Evolutionary conservation across 1,140 invertebrate genomes (phyloP), one percentile per base, ranked within the genome.

Genomic region (Macrosteles quadrilineatus): DNA sequence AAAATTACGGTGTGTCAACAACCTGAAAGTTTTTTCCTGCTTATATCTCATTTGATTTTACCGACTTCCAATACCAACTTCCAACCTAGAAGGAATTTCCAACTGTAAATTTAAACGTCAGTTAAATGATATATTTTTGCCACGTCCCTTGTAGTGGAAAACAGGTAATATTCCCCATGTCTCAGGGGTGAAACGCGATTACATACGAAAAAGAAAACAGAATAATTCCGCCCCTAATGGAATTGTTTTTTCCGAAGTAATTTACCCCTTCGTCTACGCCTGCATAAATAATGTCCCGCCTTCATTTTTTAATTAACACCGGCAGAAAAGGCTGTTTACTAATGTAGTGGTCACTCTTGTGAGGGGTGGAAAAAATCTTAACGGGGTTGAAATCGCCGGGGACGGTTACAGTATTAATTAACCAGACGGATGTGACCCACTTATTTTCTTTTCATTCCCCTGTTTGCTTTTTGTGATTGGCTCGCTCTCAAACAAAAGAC

Each of bases 361-460:
- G 25, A 59, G 55, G 55, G 55, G 21, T 59, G n/a, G 6, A 59
- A 59, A 59, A 59, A 59, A 59, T 59, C 55, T 59, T 59, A 59
- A 59, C 32, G 14, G 32, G 14, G 6, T 27, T 25, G 55, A 4
- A 14, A 59, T 4, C 27, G 23, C 29, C 17, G 27, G 63, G 21
- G 63, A 23, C 27, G 36, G 45, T 30, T 25, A 21, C 27, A 12
- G 40, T 66, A 36, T 57, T 57, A 14, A 36, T 36, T 36, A 36
- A 36, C 55, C 27, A n/a, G n/a, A n/a, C 55, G 27, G 23, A 66
- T 2, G 21, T 66, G 63, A 66, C 63, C 63, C 40, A 43, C 21
- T 6, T 66, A 66, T 66, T 66, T 66, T 66, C 63, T 66, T 66
- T 66, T 43, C 63, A 43, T 66, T 66, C 63, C 63, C 63, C 40